phyloP scores from a whole-genome alignment of 2,113 vertebrate species.

The Collichthys lucidus region DNA sequence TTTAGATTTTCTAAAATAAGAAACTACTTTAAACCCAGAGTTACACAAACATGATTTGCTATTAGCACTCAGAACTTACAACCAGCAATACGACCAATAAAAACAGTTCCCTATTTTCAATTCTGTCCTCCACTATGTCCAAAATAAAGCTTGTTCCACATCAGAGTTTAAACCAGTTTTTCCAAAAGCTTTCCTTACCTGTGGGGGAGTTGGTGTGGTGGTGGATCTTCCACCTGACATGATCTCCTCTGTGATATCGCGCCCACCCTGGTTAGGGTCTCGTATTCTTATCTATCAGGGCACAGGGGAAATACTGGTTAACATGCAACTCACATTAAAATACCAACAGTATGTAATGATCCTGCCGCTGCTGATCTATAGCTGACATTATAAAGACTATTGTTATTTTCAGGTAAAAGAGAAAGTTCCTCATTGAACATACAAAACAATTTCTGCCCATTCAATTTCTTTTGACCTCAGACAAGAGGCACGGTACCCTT shows the following conservation, averaged over 20 bases:
- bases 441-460: constrained; percentile 53
- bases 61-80: neutral
- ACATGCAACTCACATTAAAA: constrained; percentile 14
- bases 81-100: too few relatives aligned
- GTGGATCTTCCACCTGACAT: constrained; percentile 95
- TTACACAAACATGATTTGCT: neutral
- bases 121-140: neutral
- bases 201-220: constrained; percentile 95
- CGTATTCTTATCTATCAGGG: constrained; percentile 93
- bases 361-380: constrained; percentile 26
- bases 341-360: constrained; percentile 9
- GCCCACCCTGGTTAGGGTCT: constrained; percentile 97
- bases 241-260: constrained; percentile 98
- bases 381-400: constrained; percentile 54
- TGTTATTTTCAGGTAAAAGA: constrained; percentile 66
- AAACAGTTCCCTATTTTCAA: neutral
- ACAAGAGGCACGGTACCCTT: constrained; percentile 57
- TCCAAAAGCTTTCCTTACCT: constrained; percentile 82
- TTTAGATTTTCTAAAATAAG: neutral
- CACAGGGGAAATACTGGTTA: neutral
- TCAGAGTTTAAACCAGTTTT: neutral
- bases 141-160: neutral
- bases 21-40: neutral
- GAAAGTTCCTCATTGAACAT: constrained; percentile 73
- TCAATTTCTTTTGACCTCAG: constrained; percentile 62